A percentile compares a stretch with the other conserved stretches of the same genome.
These are phyloP conservation scores for Myotis pilosus DNA, from an alignment of 2,797 vertebrate genomes.

Conservation along the genomic window DNA sequence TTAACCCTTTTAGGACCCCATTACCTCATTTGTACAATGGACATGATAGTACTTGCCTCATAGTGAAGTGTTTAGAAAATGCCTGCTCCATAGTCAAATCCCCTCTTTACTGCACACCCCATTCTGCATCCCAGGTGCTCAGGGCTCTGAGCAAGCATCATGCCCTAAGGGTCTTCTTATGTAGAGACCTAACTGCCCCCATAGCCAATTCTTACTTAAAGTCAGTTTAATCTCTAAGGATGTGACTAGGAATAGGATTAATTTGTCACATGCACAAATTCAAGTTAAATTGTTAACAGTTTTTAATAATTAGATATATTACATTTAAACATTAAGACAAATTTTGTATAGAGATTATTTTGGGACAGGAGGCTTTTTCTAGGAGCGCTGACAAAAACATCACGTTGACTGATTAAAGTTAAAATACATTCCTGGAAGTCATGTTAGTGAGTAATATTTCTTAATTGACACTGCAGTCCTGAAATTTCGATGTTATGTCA, in stretches of 20 bases:
- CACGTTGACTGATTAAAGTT: background rate
- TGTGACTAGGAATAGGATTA: background rate
- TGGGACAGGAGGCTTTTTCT: background rate
- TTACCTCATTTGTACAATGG: background rate
- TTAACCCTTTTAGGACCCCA: background rate
- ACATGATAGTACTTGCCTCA: accelerated
- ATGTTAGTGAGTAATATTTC: background rate
- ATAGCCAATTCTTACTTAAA: background rate
- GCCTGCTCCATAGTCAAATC: background rate
- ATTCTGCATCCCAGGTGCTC: background rate
- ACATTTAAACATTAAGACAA: background rate
- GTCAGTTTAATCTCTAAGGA: background rate
- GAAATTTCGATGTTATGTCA: background rate
- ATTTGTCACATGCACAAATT: background rate
- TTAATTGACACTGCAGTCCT: background rate
- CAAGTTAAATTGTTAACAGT: background rate
- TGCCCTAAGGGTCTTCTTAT: background rate
- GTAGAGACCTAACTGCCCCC: background rate
- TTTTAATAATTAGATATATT: background rate
- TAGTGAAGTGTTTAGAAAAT: background rate
- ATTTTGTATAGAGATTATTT: background rate
- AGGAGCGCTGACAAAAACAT: background rate
- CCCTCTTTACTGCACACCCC: accelerated
- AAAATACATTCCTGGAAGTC: background rate
- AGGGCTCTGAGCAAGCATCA: background rate